A percentile compares a stretch with the other conserved stretches of the same genome.
These are phyloP conservation scores for Spea hammondii DNA, from an alignment of 2,797 vertebrate species.

Conservation along the genomic window DNA sequence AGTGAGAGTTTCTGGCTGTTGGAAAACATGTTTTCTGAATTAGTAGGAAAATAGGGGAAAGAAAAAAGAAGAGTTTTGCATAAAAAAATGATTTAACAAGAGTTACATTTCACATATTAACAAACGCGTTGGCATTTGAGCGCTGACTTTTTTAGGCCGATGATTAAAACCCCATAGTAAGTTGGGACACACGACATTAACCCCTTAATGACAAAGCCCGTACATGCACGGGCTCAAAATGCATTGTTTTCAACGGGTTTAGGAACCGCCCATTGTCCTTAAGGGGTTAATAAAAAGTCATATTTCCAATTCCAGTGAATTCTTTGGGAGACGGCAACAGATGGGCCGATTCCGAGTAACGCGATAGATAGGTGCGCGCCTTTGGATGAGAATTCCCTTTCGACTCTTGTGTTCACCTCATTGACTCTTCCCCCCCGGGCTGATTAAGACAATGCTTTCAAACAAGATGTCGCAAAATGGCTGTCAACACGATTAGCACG, in stretches of 20 bases:
- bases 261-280: too few relatives aligned
- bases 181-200: background rate
- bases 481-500: background rate
- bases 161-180: conserved; percentile 19
- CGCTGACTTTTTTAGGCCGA: conserved; percentile 13
- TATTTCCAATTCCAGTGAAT: accelerated
- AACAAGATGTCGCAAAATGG: conserved; percentile 6
- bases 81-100: conserved; percentile 37
- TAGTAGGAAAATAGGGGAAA: background rate
- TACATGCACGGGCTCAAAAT: too few relatives aligned
- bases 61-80: conserved; percentile 33
- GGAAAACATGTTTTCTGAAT: conserved; percentile 39
- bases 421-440: conserved; percentile 35
- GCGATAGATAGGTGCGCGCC: background rate
- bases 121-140: conserved; percentile 41
- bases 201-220: too few relatives aligned
- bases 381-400: conserved; percentile 26
- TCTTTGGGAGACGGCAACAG: conserved; percentile 28
- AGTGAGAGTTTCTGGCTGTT: conserved; percentile 28
- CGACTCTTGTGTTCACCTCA: conserved; percentile 33
- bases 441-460: conserved; percentile 4
- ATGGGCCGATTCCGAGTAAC: conserved; percentile 29
- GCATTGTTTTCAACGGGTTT: too few relatives aligned
- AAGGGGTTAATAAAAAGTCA: too few relatives aligned
- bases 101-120: conserved; percentile 48